These are phyloP conservation scores for Platyura marginata DNA, from an alignment of 1,140 invertebrate species.

Conservation along the genomic window DNA sequence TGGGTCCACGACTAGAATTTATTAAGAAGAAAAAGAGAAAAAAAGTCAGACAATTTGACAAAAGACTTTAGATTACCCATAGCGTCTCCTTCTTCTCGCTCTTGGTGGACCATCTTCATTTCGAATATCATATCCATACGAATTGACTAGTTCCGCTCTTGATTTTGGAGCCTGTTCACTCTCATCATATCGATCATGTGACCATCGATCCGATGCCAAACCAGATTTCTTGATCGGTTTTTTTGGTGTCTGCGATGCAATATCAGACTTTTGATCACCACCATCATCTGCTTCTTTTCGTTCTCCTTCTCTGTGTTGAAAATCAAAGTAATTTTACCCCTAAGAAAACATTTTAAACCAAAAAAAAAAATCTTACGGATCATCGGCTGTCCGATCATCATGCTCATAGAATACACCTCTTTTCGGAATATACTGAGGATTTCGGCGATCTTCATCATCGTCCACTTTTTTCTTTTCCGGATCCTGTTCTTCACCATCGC, in stretches of 20 bases:
- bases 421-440: constrained; percentile 94
- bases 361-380: constrained; percentile 25
- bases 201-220: constrained; percentile 50
- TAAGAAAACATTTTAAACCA: neutral
- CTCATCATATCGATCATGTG: constrained; percentile 77
- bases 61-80: constrained; percentile 61
- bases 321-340: neutral
- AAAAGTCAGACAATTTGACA: no score
- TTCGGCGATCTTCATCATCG: constrained; percentile 85
- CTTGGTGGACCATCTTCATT: constrained; percentile 80
- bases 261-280: constrained; percentile 8
- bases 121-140: constrained; percentile 90
- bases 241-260: constrained; percentile 15
- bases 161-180: constrained; percentile 62
- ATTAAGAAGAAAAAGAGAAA: no score
- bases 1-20: constrained; percentile 55
- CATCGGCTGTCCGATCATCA: constrained; percentile 70
- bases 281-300: constrained; percentile 10
- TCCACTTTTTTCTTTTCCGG: constrained; percentile 59
- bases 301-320: neutral
- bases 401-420: constrained; percentile 93
- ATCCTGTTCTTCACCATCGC: constrained; percentile 31
- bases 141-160: constrained; percentile 63
- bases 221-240: constrained; percentile 31
- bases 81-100: constrained; percentile 62